These are phyloP conservation scores for Nymphalis c-album DNA, from an alignment of 2,888 invertebrate genomes.

Conservation along the genomic window DNA sequence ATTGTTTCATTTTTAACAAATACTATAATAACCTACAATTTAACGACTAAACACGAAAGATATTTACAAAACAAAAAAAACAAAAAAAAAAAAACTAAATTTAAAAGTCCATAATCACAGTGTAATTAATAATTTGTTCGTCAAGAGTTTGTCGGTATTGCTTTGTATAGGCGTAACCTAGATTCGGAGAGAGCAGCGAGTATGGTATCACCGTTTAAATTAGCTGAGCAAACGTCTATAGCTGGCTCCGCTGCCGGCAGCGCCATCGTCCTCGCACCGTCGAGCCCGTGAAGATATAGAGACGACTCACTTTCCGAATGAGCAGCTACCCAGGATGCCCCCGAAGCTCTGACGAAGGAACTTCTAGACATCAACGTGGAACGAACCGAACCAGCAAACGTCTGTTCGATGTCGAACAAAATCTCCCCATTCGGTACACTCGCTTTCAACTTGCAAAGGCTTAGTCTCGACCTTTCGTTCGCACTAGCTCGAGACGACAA, in stretches of 20 bases:
- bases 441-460: slow-evolving; percentile 65
- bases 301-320: slow-evolving; percentile 87
- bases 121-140: slow-evolving; percentile 17
- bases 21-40: not conserved
- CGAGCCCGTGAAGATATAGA: slow-evolving; percentile 84
- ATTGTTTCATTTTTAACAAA: not conserved
- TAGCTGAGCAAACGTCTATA: slow-evolving; percentile 84
- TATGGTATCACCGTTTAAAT: slow-evolving; percentile 75
- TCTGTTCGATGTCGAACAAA: slow-evolving; percentile 80
- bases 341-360: slow-evolving; percentile 81
- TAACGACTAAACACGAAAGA: not conserved
- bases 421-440: slow-evolving; percentile 68
- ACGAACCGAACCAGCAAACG: slow-evolving; percentile 85
- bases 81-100: not conserved
- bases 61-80: slow-evolving; percentile 1
- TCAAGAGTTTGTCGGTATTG: slow-evolving; percentile 56
- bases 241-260: slow-evolving; percentile 85
- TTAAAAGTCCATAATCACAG: not conserved
- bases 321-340: slow-evolving; percentile 85
- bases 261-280: slow-evolving; percentile 70
- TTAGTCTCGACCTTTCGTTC: slow-evolving; percentile 65
- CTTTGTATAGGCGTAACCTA: slow-evolving; percentile 84
- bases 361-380: slow-evolving; percentile 86
- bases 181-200: slow-evolving; percentile 85
- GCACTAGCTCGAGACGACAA: slow-evolving; percentile 85